Percentiles rank a stretch among this genome's conserved stretches.
These are phyloP conservation scores for Callospermophilus lateralis DNA, from an alignment of 2,113 vertebrate species.

Conservation along the genomic window DNA sequence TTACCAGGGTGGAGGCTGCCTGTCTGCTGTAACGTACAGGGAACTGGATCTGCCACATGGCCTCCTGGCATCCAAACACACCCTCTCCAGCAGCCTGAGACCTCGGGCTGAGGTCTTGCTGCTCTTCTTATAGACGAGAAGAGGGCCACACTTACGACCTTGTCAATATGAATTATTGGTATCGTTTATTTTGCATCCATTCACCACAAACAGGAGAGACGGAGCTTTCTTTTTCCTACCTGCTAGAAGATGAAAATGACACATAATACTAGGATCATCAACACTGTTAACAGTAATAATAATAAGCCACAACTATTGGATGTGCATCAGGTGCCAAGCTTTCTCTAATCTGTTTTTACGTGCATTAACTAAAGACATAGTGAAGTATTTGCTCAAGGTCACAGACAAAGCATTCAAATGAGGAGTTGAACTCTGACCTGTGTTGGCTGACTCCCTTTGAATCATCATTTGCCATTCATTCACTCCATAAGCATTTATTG, in stretches of 20 bases:
- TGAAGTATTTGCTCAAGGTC: background rate
- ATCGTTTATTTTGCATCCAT: background rate
- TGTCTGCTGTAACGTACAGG: background rate
- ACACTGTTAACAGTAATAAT: background rate
- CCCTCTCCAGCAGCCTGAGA: background rate
- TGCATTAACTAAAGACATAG: background rate
- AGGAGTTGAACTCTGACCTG: background rate
- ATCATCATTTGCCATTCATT: background rate
- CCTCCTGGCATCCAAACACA: conserved; percentile 29
- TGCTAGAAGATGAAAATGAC: background rate
- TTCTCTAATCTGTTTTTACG: background rate
- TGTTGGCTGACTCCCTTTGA: background rate
- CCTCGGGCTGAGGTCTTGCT: conserved; percentile 18
- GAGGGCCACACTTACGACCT: background rate
- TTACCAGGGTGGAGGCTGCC: conserved; percentile 79
- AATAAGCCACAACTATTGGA: background rate
- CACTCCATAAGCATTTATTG: background rate
- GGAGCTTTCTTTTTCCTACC: background rate
- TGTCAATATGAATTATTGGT: conserved; percentile 11
- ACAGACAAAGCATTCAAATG: background rate
- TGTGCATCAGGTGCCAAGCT: background rate
- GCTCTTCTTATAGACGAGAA: conserved; percentile 10
- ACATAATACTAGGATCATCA: background rate
- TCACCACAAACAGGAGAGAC: background rate
- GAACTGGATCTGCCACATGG: background rate